Base-by-base conservation (phyloP, 23 tunicate genomes). In the Phallusia fumigata region DNA sequence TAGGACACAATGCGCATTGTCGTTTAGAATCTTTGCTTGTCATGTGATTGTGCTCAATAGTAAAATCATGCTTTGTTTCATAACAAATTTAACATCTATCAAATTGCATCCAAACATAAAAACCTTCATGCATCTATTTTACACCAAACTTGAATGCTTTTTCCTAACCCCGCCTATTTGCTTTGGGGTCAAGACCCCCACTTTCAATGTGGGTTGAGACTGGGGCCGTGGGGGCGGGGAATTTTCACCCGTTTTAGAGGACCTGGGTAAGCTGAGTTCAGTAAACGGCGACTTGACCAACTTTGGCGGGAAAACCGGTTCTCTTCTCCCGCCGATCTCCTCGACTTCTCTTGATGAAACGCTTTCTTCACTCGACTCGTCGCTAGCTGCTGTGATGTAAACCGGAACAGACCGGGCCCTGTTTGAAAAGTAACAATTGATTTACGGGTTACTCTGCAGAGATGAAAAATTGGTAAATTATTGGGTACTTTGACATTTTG, bases 71-170 rank as follows among this genome's bases (percentile, higher is more conserved):
- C 47, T 40, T n/a, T n/a, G n/a, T n/a, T n/a, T n/a, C n/a, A n/a
- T n/a, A n/a, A n/a, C n/a, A n/a, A n/a, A n/a, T n/a, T n/a, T n/a
- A n/a, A n/a, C n/a, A n/a, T n/a, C n/a, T 40, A 3, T 3, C 47
- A 40, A 40, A 40, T 10, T 40, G 47, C 47, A 40, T 40, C 47
- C n/a, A n/a, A n/a, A n/a, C n/a, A n/a, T n/a, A 40, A 40, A 10
- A 3, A 3, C 10, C 10, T 40, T 40, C 8, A 3, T 40, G 47
- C 47, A 5, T 3, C 47, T 10, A 40, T 10, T 58, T 69, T 65
- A 83, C 19, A 85, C 88, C 83, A 85, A 79, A 65, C 83, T 85
- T 11, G 83, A 85, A 69, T 79, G 83, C 65, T 85, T 85, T 64
- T 85, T 85, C 36, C 75, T 65, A 33, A 81, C 36, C 11, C 49